These are phyloP conservation scores for Motacilla tschutschensis DNA, from an alignment of 2,113 vertebrate genomes.

Conservation along the genomic window DNA sequence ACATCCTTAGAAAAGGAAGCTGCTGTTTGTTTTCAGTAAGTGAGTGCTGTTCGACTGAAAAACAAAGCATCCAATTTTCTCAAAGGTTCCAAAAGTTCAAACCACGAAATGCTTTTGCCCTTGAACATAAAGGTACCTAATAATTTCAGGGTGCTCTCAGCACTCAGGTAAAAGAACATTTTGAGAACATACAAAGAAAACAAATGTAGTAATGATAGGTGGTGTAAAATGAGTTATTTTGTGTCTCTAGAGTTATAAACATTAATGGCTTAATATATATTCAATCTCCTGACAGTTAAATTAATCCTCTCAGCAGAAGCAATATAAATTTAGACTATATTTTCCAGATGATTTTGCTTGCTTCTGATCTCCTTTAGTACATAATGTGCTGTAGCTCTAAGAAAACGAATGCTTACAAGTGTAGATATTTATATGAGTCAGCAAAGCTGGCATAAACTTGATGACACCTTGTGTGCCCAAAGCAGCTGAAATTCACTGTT, in stretches of 20 bases:
- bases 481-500: conserved; percentile 46
- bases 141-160: not conserved
- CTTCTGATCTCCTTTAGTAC: conserved; percentile 51
- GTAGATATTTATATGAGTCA: conserved; percentile 60
- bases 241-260: conserved; percentile 35
- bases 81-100: not conserved
- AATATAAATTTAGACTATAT: conserved; percentile 52
- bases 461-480: conserved; percentile 50
- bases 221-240: conserved; percentile 36
- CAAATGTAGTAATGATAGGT: not conserved
- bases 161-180: not conserved
- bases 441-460: conserved; percentile 51
- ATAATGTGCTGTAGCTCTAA: conserved; percentile 43
- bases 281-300: conserved; percentile 7
- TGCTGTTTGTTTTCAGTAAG: not conserved
- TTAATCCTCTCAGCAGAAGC: conserved; percentile 50
- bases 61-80: not conserved
- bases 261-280: conserved; percentile 35
- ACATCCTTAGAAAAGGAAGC: not conserved
- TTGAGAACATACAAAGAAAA: not conserved
- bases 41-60: not conserved
- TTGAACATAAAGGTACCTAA: not conserved
- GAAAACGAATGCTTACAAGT: conserved; percentile 59
- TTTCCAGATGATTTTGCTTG: conserved; percentile 60
- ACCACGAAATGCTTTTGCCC: not conserved